These are phyloP conservation scores for Struthio camelus DNA, from an alignment of 2,113 vertebrate genomes.

Conservation along the genomic window DNA sequence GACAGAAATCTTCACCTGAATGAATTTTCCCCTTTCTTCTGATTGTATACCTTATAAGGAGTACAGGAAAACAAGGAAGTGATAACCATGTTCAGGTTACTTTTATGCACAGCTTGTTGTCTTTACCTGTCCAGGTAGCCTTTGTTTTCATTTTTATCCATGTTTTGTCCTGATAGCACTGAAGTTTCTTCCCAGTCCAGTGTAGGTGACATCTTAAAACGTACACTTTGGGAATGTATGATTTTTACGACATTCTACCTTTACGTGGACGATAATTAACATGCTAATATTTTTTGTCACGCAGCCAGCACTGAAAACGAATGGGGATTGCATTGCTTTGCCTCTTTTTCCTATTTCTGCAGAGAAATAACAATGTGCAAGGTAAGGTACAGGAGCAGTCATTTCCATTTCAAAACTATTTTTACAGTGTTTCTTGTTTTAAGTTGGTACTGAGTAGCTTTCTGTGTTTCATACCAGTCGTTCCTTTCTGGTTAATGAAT, in stretches of 20 bases:
- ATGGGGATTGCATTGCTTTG: slow-evolving; percentile 94
- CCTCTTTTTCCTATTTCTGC: slow-evolving; percentile 87
- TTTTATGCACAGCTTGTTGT: slow-evolving; percentile 70
- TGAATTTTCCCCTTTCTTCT: slow-evolving; percentile 74
- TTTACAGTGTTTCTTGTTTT: slow-evolving; percentile 46
- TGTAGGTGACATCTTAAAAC: slow-evolving; percentile 58
- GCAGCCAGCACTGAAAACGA: slow-evolving; percentile 87
- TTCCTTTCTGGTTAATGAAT: slow-evolving; percentile 15
- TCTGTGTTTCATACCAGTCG: slow-evolving; percentile 12
- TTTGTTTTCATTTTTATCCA: slow-evolving; percentile 72
- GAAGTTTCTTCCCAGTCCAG: slow-evolving; percentile 58
- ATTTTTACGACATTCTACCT: slow-evolving; percentile 46
- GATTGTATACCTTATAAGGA: slow-evolving; percentile 84
- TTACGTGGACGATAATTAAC: slow-evolving; percentile 64
- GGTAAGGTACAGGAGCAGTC: slow-evolving; percentile 80
- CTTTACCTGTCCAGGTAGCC: slow-evolving; percentile 80
- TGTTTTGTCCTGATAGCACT: neutral
- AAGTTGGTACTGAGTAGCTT: slow-evolving; percentile 19
- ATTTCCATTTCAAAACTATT: neutral
- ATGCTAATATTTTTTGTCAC: slow-evolving; percentile 72
- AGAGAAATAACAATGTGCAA: slow-evolving; percentile 84
- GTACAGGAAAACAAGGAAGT: slow-evolving; percentile 91
- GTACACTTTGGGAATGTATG: slow-evolving; percentile 24
- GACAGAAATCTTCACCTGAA: slow-evolving; percentile 73
- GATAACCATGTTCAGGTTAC: slow-evolving; percentile 72